Evolutionary conservation across 2,888 invertebrate genomes (phyloP).

Genomic region (Ectobius pallidus): DNA sequence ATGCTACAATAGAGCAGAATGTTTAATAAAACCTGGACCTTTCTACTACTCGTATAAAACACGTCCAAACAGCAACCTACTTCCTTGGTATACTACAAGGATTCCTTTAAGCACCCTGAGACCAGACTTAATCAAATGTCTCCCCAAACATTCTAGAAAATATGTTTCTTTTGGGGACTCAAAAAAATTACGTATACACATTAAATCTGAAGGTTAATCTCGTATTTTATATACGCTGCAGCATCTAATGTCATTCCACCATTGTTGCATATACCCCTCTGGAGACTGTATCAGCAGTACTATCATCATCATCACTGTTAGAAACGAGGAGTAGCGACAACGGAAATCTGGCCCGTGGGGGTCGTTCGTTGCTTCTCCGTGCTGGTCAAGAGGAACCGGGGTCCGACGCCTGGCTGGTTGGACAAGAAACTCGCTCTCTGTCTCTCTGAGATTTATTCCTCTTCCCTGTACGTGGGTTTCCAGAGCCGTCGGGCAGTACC

Average conservation of each 20-base stretch:
- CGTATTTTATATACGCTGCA: conserved; percentile 17
- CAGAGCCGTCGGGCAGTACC: background rate
- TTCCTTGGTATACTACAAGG: no score
- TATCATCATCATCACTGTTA: conserved; percentile 32
- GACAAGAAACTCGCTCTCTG: conserved; percentile 27
- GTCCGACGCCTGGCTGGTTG: background rate
- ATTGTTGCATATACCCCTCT: conserved; percentile 27
- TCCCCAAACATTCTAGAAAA: background rate
- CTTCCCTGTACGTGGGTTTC: background rate
- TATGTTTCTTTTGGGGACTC: conserved; percentile 26
- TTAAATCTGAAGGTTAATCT: conserved; percentile 19
- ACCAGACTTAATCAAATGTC: no score
- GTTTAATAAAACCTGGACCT: no score
- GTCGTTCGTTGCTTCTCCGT: conserved; percentile 49
- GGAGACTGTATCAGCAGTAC: conserved; percentile 42
- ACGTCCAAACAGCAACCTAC: no score
- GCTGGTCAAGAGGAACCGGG: conserved; percentile 15
- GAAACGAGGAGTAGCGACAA: conserved; percentile 48
- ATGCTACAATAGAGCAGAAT: no score
- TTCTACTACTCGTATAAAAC: no score
- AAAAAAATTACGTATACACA: background rate
- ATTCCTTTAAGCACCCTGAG: no score
- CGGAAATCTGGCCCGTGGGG: conserved; percentile 56
- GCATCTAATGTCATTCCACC: conserved; percentile 26
- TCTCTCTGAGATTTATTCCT: conserved; percentile 40